These are phyloP conservation scores for Liolophura sinensis DNA, from an alignment of 1,140 invertebrate genomes.

Conservation along the genomic window DNA sequence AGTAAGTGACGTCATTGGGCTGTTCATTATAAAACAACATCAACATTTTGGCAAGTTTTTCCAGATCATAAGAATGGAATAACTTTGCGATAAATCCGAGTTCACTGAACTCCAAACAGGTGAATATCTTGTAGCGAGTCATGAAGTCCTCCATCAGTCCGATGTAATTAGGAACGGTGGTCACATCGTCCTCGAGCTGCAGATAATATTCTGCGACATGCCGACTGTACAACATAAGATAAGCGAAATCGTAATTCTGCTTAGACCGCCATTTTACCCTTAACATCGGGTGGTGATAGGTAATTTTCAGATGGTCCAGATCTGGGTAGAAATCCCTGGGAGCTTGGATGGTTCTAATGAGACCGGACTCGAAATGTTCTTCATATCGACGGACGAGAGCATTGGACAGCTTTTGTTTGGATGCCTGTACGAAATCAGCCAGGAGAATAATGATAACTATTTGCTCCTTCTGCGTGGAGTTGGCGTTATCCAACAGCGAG, in stretches of 20 bases:
- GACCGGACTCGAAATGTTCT: slow-evolving; percentile 21
- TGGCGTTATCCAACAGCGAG: slow-evolving; percentile 31
- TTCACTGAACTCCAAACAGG: slow-evolving; percentile 49
- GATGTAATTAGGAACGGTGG: slow-evolving; percentile 36
- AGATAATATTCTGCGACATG: slow-evolving; percentile 47
- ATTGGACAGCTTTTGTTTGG: too few species aligned
- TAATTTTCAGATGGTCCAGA: slow-evolving; percentile 41
- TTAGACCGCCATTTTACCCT: slow-evolving; percentile 54
- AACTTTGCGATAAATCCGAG: slow-evolving; percentile 56
- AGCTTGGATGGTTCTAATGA: slow-evolving; percentile 49
- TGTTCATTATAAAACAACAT: slow-evolving; percentile 54
- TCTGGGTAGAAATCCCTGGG: slow-evolving; percentile 43
- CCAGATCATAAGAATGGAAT: slow-evolving; percentile 45
- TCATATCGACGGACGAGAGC: too few species aligned
- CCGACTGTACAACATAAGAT: slow-evolving; percentile 43
- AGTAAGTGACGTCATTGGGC: slow-evolving; percentile 52
- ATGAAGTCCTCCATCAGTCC: slow-evolving; percentile 42
- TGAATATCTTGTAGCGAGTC: slow-evolving; percentile 33
- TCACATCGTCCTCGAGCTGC: slow-evolving; percentile 54
- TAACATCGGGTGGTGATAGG: slow-evolving; percentile 50
- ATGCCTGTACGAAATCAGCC: slow-evolving; percentile 29
- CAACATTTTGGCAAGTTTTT: slow-evolving; percentile 43
- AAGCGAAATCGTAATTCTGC: slow-evolving; percentile 52
- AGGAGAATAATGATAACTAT: slow-evolving; percentile 35
- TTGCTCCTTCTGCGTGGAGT: slow-evolving; percentile 17